Evolutionary conservation across 1,140 invertebrate species (phyloP).

Genomic region (Heliconius hewitsoni): DNA sequence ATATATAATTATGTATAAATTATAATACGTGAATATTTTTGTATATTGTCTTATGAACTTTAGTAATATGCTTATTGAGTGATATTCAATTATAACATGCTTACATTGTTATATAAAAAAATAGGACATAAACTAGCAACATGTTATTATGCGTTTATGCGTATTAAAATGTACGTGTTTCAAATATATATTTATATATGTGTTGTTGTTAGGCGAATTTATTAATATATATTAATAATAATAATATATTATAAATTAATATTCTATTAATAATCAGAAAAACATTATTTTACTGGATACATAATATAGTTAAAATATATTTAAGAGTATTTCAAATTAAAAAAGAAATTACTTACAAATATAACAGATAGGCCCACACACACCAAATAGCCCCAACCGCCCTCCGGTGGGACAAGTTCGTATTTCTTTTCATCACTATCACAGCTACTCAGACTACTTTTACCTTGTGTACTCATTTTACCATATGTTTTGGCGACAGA

Average conservation of each 20-base stretch:
- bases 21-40: neutral
- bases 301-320: neutral
- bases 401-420: constrained; percentile 82
- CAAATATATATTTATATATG: neutral
- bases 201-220: neutral
- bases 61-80: neutral
- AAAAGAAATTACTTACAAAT: constrained; percentile 82
- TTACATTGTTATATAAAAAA: constrained; percentile 3
- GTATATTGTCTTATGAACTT: neutral
- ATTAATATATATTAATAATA: neutral
- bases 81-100: neutral
- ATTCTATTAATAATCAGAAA: neutral
- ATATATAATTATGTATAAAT: neutral
- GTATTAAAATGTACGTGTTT: constrained; percentile 7
- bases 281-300: too few species aligned
- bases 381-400: constrained; percentile 86
- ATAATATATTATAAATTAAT: neutral
- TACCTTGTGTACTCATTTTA: constrained; percentile 46
- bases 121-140: neutral
- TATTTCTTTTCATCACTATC: constrained; percentile 80
- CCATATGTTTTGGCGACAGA: constrained; percentile 46
- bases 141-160: neutral
- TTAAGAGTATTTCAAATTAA: constrained; percentile 4
- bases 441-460: constrained; percentile 75
- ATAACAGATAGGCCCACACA: constrained; percentile 83